A percentile compares a stretch with the other conserved stretches of the same genome.
These are phyloP conservation scores for Coptodon bakossiorum DNA, from an alignment of 2,113 vertebrate genomes.

Conservation along the genomic window DNA sequence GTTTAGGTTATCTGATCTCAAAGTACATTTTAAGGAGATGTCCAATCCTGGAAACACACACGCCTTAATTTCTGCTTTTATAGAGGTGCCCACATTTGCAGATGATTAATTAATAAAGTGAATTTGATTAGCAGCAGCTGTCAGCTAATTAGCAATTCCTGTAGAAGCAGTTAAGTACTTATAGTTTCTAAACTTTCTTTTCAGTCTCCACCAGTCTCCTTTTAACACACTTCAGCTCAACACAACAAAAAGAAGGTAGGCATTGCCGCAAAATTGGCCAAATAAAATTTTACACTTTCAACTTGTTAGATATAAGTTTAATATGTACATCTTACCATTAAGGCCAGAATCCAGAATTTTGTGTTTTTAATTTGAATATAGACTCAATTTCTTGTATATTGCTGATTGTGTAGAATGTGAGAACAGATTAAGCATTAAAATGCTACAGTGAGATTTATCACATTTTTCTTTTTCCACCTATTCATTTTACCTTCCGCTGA, in stretches of 20 bases:
- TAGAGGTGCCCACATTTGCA: not conserved
- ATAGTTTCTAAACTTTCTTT: not conserved
- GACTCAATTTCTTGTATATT: not conserved
- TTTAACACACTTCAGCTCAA: not conserved
- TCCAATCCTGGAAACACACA: rapidly evolving
- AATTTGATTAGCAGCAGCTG: not conserved
- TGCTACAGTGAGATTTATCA: not conserved
- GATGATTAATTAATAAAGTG: not conserved
- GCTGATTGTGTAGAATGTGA: not conserved
- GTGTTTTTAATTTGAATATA: not conserved
- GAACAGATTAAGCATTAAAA: not conserved
- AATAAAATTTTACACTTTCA: not conserved
- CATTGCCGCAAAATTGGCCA: not conserved
- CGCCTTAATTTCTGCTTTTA: not conserved
- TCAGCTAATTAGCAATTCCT: not conserved
- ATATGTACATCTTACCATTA: not conserved
- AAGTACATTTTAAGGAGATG: not conserved
- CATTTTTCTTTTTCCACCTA: not conserved
- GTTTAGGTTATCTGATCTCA: not conserved
- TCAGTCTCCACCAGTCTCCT: not conserved
- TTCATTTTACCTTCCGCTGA: not conserved
- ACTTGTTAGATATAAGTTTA: not conserved
- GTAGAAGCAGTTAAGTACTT: not conserved
- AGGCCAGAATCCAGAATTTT: not conserved
- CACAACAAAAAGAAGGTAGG: not conserved